Conservation (phyloP, 2,797 vertebrate species). For the Silurus lanzhouensis region DNA sequence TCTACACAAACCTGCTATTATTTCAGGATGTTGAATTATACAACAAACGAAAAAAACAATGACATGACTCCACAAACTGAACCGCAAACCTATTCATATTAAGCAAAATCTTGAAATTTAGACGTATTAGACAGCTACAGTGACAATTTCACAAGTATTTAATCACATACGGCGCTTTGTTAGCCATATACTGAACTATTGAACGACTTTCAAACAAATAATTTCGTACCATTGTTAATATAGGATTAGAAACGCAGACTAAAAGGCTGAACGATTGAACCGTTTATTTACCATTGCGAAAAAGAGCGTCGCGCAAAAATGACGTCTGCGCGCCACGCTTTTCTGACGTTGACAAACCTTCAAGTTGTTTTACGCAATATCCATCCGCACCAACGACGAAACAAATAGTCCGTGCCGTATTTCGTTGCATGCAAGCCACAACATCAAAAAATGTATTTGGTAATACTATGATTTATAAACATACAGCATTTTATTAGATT, state of each 20-base stretch:
- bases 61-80: not conserved
- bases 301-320: not conserved
- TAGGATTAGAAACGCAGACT: too few relatives aligned
- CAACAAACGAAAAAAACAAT: not conserved
- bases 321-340: not conserved
- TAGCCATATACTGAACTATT: slow-evolving; percentile 1
- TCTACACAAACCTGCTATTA: not conserved
- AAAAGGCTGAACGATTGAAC: not conserved
- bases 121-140: too few relatives aligned
- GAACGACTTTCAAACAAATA: not conserved
- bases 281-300: not conserved
- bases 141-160: not conserved
- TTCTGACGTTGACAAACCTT: slow-evolving; percentile 10
- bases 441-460: not conserved
- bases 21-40: not conserved
- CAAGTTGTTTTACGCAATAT: not conserved
- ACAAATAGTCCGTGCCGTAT: slow-evolving; percentile 8
- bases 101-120: not conserved
- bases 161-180: not conserved
- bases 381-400: slow-evolving; percentile 34
- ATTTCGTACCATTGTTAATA: too few relatives aligned
- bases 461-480: not conserved
- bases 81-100: not conserved
- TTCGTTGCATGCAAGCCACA: accelerated
- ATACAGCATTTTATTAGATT: accelerated